Evolutionary conservation across 2,113 vertebrate genomes (phyloP).

Genomic region (Alexandromys fortis): DNA sequence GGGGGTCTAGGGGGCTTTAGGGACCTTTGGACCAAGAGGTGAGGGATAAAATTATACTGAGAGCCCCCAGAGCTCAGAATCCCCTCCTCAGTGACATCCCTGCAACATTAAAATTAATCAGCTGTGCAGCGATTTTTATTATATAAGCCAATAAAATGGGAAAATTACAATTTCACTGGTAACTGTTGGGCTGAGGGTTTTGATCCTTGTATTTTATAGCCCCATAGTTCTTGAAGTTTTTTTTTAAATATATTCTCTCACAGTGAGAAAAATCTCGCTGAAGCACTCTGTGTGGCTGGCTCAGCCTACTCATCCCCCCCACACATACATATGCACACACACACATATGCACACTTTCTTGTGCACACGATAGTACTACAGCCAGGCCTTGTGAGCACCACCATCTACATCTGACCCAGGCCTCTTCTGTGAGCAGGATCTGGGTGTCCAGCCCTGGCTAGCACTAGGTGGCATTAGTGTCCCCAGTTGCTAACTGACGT

Average conservation of each 20-base stretch:
- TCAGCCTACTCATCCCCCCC: accelerated
- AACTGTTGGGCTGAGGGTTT: constrained; percentile 50
- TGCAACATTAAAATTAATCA: constrained; percentile 65
- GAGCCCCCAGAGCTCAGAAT: not conserved
- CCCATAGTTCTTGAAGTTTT: not conserved
- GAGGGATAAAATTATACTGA: not conserved
- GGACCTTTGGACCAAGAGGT: not conserved
- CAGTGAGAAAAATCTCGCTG: not conserved
- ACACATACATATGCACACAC: not conserved
- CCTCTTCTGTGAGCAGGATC: not conserved
- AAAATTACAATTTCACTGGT: constrained; percentile 66
- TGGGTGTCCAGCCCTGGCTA: not conserved
- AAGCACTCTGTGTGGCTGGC: not conserved
- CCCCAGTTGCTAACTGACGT: not conserved
- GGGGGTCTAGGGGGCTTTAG: not conserved
- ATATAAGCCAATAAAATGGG: constrained; percentile 71
- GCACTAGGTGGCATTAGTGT: too few relatives aligned
- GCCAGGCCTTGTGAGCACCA: accelerated
- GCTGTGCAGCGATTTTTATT: constrained; percentile 70
- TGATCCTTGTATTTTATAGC: constrained; percentile 68
- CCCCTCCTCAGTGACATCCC: constrained; percentile 35
- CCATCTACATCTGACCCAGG: not conserved
- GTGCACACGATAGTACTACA: too few relatives aligned
- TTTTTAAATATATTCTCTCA: constrained; percentile 13
- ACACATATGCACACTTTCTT: not conserved